A percentile compares a stretch with the other conserved stretches of the same genome.
These are phyloP conservation scores for Brachirus orientalis DNA, from an alignment of 2,113 vertebrate genomes.

Conservation along the genomic window DNA sequence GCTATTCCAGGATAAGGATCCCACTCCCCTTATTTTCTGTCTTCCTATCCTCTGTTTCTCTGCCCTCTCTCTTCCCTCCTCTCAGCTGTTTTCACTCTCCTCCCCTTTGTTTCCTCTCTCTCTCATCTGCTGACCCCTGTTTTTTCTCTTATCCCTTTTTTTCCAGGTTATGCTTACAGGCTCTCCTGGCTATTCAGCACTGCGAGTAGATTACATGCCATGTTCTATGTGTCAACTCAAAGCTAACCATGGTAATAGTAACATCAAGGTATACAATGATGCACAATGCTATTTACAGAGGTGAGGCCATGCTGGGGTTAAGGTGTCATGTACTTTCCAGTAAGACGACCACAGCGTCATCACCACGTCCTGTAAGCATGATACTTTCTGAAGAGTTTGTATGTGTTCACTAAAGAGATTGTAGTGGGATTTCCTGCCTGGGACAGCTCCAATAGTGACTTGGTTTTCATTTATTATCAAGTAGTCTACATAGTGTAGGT, in stretches of 20 bases:
- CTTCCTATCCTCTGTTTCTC: constrained; percentile 55
- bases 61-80: constrained; percentile 49
- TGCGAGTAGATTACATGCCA: constrained; percentile 45
- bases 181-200: constrained; percentile 24
- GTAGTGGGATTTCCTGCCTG: constrained; percentile 20
- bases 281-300: constrained; percentile 56
- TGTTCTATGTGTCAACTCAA: constrained; percentile 15
- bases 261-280: constrained; percentile 40
- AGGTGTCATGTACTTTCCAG: constrained; percentile 46
- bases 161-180: constrained; percentile 23
- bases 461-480: constrained; percentile 30
- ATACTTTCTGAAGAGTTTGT: constrained; percentile 6
- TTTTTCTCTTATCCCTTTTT: constrained; percentile 51
- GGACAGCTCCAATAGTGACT: constrained; percentile 14
- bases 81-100: constrained; percentile 38
- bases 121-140: constrained; percentile 15
- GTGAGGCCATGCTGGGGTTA: constrained; percentile 25
- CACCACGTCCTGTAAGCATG: neutral
- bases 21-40: constrained; percentile 75
- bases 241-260: constrained; percentile 43
- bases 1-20: constrained; percentile 83
- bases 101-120: neutral
- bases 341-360: constrained; percentile 1
- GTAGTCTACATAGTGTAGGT: constrained; percentile 1
- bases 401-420: constrained; percentile 16